Conservation (phyloP, 2,888 invertebrate genomes). For the Mechanitis messenoides region DNA sequence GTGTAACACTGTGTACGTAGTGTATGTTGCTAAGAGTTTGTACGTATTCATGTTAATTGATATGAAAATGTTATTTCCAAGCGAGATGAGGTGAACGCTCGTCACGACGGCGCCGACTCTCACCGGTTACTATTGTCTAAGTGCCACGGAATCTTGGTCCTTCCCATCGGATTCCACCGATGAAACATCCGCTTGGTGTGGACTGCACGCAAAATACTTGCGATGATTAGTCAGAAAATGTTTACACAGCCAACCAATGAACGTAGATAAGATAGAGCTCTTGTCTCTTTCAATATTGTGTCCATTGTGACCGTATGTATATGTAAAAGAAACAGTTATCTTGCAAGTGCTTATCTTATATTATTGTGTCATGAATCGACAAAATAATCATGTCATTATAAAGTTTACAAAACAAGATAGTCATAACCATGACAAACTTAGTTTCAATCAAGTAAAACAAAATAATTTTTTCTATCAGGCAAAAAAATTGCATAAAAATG, state of each 20-base stretch:
- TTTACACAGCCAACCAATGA: conserved; percentile 41
- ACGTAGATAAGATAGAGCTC: conserved; percentile 59
- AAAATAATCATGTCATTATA: too few relatives aligned
- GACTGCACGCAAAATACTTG: conserved; percentile 60
- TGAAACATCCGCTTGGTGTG: conserved; percentile 66
- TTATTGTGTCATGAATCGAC: too few relatives aligned
- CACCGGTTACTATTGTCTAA: conserved; percentile 73
- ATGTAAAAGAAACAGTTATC: conserved; percentile 1
- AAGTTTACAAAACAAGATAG: too few relatives aligned
- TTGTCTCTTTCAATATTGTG: conserved; percentile 24
- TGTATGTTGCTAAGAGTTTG: conserved; percentile 51
- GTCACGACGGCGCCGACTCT: conserved; percentile 74
- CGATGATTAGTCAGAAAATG: conserved; percentile 49
- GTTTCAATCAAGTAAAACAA: too few relatives aligned
- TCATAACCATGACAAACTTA: too few relatives aligned
- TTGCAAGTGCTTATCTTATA: background rate
- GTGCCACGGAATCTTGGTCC: conserved; percentile 75
- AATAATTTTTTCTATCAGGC: too few relatives aligned
- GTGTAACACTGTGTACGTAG: conserved; percentile 59
- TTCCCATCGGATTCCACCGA: conserved; percentile 71
- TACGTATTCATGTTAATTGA: conserved; percentile 43
- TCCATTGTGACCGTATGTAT: conserved; percentile 4
- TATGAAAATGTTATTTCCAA: conserved; percentile 49
- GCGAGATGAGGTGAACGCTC: conserved; percentile 73
- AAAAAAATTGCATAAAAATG: too few relatives aligned